Evolutionary conservation across 2,797 vertebrate species (phyloP).

Genomic region (Oophaga sylvatica): DNA sequence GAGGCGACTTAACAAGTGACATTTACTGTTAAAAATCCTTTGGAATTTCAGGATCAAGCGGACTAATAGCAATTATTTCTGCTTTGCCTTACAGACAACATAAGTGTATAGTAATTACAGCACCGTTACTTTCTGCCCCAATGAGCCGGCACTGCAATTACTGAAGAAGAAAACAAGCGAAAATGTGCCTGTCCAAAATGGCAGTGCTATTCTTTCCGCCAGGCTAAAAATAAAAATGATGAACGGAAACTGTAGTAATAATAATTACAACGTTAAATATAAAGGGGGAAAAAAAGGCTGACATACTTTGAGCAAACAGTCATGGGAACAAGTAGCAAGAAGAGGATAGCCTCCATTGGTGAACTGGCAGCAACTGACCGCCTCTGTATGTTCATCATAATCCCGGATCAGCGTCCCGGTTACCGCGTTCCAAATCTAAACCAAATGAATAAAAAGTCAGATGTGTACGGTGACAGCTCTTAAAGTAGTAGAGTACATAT

Average conservation of each 20-base stretch:
- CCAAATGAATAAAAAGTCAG: slow-evolving; percentile 31
- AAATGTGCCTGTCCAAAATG: slow-evolving; percentile 55
- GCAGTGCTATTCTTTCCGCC: slow-evolving; percentile 45
- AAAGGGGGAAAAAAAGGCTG: not conserved
- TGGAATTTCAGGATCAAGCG: slow-evolving; percentile 28
- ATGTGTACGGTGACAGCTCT: not conserved
- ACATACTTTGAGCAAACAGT: slow-evolving; percentile 83
- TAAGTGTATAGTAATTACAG: slow-evolving; percentile 54
- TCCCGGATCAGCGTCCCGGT: slow-evolving; percentile 74
- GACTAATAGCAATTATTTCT: slow-evolving; percentile 50
- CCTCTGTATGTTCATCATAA: slow-evolving; percentile 86
- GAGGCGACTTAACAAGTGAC: not conserved
- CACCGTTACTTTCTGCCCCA: slow-evolving; percentile 40
- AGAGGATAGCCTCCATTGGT: slow-evolving; percentile 79
- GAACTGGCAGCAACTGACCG: slow-evolving; percentile 93
- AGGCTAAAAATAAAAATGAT: slow-evolving; percentile 40
- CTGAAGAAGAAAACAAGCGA: slow-evolving; percentile 8
- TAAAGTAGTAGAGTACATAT: no score
- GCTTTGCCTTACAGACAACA: slow-evolving; percentile 39
- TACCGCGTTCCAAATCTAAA: slow-evolving; percentile 87
- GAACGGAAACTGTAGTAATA: slow-evolving; percentile 3
- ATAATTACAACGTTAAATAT: slow-evolving; percentile 36
- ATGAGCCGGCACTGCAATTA: slow-evolving; percentile 44
- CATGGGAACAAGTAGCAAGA: slow-evolving; percentile 90
- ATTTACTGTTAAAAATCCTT: slow-evolving; percentile 47